phyloP scores from a whole-genome alignment of 2,888 invertebrate genomes.

The Noctua fimbriata region DNA sequence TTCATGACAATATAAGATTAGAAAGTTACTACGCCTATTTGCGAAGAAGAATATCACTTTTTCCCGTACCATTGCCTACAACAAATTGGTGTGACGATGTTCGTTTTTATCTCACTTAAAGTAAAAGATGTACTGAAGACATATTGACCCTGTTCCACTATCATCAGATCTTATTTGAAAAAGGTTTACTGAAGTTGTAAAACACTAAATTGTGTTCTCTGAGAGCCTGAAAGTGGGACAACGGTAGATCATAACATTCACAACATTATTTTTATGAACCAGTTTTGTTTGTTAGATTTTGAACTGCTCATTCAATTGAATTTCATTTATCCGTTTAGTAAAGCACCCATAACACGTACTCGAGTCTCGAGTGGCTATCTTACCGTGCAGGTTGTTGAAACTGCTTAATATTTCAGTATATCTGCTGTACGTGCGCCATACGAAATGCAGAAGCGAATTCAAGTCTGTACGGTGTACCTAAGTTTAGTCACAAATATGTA shows the following conservation, averaged over 20 bases:
- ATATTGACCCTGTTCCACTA: conserved; percentile 49
- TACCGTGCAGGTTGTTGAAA: conserved; percentile 51
- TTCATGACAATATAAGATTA: conserved; percentile 58
- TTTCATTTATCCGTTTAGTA: conserved; percentile 33
- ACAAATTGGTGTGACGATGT: conserved; percentile 13
- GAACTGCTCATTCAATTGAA: conserved; percentile 31
- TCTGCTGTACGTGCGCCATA: conserved; percentile 51
- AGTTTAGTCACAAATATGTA: conserved; percentile 56
- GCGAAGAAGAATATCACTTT: conserved; percentile 12
- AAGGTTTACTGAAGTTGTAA: conserved; percentile 32
- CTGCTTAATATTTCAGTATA: conserved; percentile 61
- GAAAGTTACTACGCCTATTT: conserved; percentile 50
- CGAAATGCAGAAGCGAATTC: conserved; percentile 41
- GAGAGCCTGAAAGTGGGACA: conserved; percentile 23
- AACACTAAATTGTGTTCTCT: conserved; percentile 20
- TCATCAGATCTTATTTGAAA: conserved; percentile 44
- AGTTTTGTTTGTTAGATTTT: conserved; percentile 18
- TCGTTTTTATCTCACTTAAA: conserved; percentile 33
- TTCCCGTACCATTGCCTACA: background rate
- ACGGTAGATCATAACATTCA: conserved; percentile 8
- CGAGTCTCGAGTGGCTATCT: conserved; percentile 46
- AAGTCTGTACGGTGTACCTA: conserved; percentile 24
- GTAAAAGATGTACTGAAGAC: conserved; percentile 24
- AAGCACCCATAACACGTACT: conserved; percentile 45
- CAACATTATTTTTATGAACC: conserved; percentile 6